Evolutionary conservation across 2,113 vertebrate genomes (phyloP).

Genomic region (Lonchura striata): DNA sequence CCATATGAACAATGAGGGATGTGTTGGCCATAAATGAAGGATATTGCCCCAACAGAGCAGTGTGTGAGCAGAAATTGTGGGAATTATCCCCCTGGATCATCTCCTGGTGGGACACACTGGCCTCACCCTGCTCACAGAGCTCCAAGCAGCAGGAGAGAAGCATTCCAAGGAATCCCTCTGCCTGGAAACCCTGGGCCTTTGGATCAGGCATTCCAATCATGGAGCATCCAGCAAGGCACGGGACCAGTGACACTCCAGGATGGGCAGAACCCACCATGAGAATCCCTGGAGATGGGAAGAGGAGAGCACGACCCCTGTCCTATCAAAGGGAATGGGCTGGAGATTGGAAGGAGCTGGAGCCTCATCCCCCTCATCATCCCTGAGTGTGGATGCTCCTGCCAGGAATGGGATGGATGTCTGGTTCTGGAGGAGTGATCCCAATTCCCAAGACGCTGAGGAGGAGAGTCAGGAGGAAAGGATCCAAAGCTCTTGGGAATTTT

Average conservation of each 20-base stretch:
- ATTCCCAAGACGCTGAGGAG: not conserved
- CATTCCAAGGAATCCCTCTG: not conserved
- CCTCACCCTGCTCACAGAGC: not conserved
- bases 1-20: not conserved
- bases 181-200: not conserved
- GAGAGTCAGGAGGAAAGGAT: not conserved
- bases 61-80: not conserved
- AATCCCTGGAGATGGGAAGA: not conserved
- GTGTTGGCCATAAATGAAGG: not conserved
- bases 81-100: not conserved
- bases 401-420: not conserved
- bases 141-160: not conserved
- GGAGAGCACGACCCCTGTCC: not conserved
- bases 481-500: not conserved
- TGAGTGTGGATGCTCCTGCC: not conserved
- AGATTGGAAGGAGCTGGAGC: not conserved
- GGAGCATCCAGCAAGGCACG: not conserved
- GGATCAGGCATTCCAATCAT: not conserved
- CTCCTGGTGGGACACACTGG: not conserved
- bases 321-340: not conserved
- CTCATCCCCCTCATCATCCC: not conserved
- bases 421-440: not conserved
- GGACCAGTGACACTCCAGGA: not conserved
- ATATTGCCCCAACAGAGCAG: not conserved
- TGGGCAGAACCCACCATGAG: not conserved